A percentile compares a stretch with the other conserved stretches of the same genome.
These are phyloP conservation scores for Strigamia maritima DNA, from an alignment of 2,888 invertebrate genomes.

Conservation along the genomic window DNA sequence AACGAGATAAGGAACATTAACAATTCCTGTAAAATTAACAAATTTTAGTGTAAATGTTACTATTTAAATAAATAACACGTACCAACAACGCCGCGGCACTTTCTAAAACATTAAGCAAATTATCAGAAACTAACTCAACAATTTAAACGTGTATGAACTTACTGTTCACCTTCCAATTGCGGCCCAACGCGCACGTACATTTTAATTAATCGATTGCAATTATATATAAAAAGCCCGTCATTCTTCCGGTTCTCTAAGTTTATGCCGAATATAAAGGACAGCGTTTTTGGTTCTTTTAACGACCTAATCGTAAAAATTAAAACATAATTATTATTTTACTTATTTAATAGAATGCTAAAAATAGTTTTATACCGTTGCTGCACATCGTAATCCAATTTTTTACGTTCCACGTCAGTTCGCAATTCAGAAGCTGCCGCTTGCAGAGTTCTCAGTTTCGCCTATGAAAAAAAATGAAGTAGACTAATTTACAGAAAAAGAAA, in stretches of 20 bases:
- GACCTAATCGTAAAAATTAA: slow-evolving; percentile 39
- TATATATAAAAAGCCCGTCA: slow-evolving; percentile 56
- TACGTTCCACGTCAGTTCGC: not conserved
- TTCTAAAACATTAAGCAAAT: not conserved
- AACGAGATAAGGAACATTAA: slow-evolving; percentile 55
- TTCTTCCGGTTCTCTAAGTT: slow-evolving; percentile 53
- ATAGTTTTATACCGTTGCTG: slow-evolving; percentile 8
- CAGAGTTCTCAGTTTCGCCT: slow-evolving; percentile 8
- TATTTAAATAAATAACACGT: no score
- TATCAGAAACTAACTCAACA: not conserved
- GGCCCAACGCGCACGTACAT: slow-evolving; percentile 55
- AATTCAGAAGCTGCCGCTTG: not conserved
- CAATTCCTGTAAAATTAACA: slow-evolving; percentile 45
- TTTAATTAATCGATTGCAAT: slow-evolving; percentile 55
- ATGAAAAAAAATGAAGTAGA: no score
- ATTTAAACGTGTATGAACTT: slow-evolving; percentile 43
- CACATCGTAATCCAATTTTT: not conserved
- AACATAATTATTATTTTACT: no score
- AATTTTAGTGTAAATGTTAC: no score
- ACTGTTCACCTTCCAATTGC: slow-evolving; percentile 53
- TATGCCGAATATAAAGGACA: slow-evolving; percentile 54
- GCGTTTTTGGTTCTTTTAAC: slow-evolving; percentile 44
- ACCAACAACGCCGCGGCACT: not conserved
- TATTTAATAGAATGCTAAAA: no score
- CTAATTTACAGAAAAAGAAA: no score